A percentile compares a stretch with the other conserved stretches of the same genome.
These are phyloP conservation scores for Drosophila lacertosa DNA, from an alignment of 1,140 invertebrate genomes.

Conservation along the genomic window DNA sequence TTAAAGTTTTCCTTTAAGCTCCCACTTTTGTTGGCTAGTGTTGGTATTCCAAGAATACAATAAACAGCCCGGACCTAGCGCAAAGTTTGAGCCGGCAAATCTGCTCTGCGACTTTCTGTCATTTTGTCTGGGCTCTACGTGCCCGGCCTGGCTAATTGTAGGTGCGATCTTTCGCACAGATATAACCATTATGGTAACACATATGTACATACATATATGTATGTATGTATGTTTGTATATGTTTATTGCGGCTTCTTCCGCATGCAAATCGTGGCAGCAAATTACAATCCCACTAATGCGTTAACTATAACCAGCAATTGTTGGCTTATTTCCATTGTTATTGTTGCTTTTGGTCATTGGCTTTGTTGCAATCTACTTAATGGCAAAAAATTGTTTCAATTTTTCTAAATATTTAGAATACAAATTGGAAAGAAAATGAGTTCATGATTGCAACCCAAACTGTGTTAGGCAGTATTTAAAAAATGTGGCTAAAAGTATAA, in stretches of 20 bases:
- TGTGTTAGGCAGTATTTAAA: too few relatives aligned
- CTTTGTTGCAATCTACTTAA: conserved; percentile 20
- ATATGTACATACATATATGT: conserved; percentile 3
- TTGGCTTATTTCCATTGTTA: conserved; percentile 5
- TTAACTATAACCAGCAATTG: conserved; percentile 35
- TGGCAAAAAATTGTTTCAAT: too few relatives aligned
- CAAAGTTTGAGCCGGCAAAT: conserved; percentile 3
- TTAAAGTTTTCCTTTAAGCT: not conserved
- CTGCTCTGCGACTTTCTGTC: conserved; percentile 4
- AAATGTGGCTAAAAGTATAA: too few relatives aligned
- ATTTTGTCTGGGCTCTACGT: conserved; percentile 21
- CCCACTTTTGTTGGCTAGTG: not conserved
- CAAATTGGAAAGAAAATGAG: too few relatives aligned
- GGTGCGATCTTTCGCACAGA: conserved; percentile 40
- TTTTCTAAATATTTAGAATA: too few relatives aligned
- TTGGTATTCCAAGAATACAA: not conserved
- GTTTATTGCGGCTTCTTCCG: conserved; percentile 40
- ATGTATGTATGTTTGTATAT: too few relatives aligned
- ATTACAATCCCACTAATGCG: conserved; percentile 38
- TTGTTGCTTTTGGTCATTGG: conserved; percentile 1
- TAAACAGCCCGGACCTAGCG: not conserved
- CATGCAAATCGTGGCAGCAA: conserved; percentile 27
- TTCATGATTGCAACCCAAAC: too few relatives aligned
- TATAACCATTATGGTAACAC: conserved; percentile 1
- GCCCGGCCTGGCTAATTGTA: conserved; percentile 29